Percentiles rank a stretch among this genome's conserved stretches.
Evolutionary conservation across 1,140 invertebrate genomes (phyloP).

Genomic region (Micrasema longulum): DNA sequence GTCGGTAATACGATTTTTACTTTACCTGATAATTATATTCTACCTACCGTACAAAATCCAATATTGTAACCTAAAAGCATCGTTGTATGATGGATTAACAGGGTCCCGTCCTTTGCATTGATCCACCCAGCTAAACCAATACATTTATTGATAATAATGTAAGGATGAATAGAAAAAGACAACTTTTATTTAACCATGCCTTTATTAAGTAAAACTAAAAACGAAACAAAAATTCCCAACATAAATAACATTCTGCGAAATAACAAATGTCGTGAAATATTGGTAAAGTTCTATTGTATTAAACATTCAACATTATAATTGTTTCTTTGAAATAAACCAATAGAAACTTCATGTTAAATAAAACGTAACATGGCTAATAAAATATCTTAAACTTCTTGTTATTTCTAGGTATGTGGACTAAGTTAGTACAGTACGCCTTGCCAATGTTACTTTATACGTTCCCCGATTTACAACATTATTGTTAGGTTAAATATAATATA

Average conservation of each 20-base stretch:
- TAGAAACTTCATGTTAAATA: constrained; percentile 32
- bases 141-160: no score
- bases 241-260: constrained; percentile 21
- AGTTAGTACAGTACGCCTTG: constrained; percentile 32
- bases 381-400: constrained; percentile 39
- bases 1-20: no score
- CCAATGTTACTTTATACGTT: constrained; percentile 35
- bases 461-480: constrained; percentile 41
- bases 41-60: no score
- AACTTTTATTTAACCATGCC: constrained; percentile 22
- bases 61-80: no score
- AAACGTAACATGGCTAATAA: constrained; percentile 40
- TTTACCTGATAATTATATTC: no score
- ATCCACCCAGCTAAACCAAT: no score
- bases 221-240: constrained; percentile 20
- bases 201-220: constrained; percentile 35
- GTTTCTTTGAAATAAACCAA: constrained; percentile 19
- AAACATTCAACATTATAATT: constrained; percentile 31
- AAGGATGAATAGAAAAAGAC: background rate
- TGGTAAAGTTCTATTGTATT: constrained; percentile 22
- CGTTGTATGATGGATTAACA: no score
- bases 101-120: no score
- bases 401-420: constrained; percentile 47
- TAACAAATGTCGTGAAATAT: constrained; percentile 12
- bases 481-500: constrained; percentile 40